Percentiles rank a stretch among this genome's conserved stretches.
phyloP scores from a whole-genome alignment of 2,113 vertebrate species.

The Myiagra hebetior region DNA sequence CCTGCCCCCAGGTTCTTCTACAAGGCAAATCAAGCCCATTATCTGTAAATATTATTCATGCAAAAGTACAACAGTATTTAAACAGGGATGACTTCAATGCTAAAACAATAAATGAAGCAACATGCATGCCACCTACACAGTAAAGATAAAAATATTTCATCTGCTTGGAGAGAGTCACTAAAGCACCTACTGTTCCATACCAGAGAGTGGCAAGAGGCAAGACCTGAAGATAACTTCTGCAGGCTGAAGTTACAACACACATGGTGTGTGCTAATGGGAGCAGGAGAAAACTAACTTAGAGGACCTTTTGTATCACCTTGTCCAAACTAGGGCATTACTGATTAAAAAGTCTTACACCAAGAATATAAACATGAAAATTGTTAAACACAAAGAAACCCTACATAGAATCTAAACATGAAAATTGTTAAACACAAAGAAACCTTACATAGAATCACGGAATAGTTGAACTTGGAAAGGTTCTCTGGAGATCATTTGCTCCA shows the following conservation, averaged over 20 bases:
- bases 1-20: not conserved
- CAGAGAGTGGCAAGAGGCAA: not conserved
- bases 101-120: slow-evolving; percentile 5
- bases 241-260: not conserved
- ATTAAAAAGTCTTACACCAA: not conserved
- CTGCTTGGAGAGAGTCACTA: not conserved
- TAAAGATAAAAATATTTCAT: not conserved
- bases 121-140: not conserved
- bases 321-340: not conserved
- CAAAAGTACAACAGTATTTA: not conserved
- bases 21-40: not conserved
- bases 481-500: not conserved
- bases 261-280: not conserved
- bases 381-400: not conserved
- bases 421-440: not conserved
- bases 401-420: not conserved
- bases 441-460: not conserved
- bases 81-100: not conserved
- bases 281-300: not conserved
- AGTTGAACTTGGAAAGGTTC: not conserved
- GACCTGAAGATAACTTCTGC: not conserved
- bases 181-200: not conserved
- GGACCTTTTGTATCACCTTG: not conserved
- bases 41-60: not conserved
- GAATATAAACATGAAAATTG: not conserved